A percentile compares a stretch with the other conserved stretches of the same genome.
These are phyloP conservation scores for Anser cygnoides DNA, from an alignment of 2,113 vertebrate genomes.

Conservation along the genomic window DNA sequence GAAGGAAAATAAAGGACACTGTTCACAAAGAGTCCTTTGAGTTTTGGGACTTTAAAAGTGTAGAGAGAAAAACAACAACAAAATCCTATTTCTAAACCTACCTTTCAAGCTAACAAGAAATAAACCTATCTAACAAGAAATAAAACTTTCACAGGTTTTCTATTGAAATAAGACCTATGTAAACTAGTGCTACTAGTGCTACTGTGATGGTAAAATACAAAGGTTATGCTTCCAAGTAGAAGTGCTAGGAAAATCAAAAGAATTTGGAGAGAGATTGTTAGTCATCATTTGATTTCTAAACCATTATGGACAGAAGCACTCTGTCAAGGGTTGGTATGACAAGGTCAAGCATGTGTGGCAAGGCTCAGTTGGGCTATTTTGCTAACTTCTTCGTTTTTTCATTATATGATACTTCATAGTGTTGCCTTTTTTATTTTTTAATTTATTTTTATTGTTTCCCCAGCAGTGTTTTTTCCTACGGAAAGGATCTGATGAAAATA, in stretches of 20 bases:
- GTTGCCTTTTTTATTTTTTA: not conserved
- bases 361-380: not conserved
- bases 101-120: too few species aligned
- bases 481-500: not conserved
- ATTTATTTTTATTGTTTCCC: not conserved
- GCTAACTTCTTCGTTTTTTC: not conserved
- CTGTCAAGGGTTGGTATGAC: not conserved
- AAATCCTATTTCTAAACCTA: not conserved
- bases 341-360: not conserved
- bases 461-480: not conserved
- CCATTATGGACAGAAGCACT: not conserved
- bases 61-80: not conserved
- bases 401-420: not conserved
- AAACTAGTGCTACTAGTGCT: not conserved
- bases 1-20: constrained; percentile 28
- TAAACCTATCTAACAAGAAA: too few species aligned
- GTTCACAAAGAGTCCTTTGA: constrained; percentile 50
- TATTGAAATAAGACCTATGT: not conserved
- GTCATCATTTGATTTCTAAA: not conserved
- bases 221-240: not conserved
- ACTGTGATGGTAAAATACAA: not conserved
- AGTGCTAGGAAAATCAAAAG: not conserved
- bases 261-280: not conserved
- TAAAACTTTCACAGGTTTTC: not conserved
- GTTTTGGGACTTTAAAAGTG: constrained; percentile 13